Base-by-base conservation (phyloP, 2,797 vertebrate genomes). In the Nasua narica region DNA sequence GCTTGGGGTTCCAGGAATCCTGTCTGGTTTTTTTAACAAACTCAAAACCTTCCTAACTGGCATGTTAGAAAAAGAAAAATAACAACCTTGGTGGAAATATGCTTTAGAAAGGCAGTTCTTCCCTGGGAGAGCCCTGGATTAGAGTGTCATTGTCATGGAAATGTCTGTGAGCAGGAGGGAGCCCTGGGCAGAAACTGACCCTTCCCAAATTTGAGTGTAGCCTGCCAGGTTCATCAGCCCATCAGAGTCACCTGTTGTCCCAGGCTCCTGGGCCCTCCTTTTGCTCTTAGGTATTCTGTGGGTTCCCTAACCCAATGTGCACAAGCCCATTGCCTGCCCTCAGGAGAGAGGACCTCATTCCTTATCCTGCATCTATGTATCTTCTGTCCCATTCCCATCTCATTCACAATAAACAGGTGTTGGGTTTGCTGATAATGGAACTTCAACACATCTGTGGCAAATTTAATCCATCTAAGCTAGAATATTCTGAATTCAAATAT, bases 211-310 rank as follows among this genome's bases (percentile, higher is more conserved):
- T 43, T 37, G 27, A 60, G 50, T 32, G 21, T 32, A 67, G 48
- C 19, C 5, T 15, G 1, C 81, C 52, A 37, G 32, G 88, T 11
- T 7, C 19, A 13, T n/a, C 40, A 0, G 0, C 7, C 37, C 40
- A 13, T 27, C 62, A 50, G 62, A 35, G 21, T 4, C 43, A 32
- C 11, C 43, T 35, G 8, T 27, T 37, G 32, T 52, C 54, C 14
- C 1, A 3, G 43, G 14, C 37, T 69, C 23, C 32, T 43, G 35
- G 21, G 21, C 23, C 32, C 15, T 40, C 56, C 35, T 7, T 67
- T 69, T n/a, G 5, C 37, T 54, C 50, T 11, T 58, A n/a, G 32
- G 43, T 77, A 27, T 72, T 72, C 37, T 72, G 7, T 3, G 4
- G 13, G 13, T 27, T 40, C 37, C 69, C 69, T 25, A 43, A 12